Evolutionary conservation across 2,888 invertebrate genomes (phyloP), one percentile per base, ranked within the genome.

Genomic region (Nebria salina): DNA sequence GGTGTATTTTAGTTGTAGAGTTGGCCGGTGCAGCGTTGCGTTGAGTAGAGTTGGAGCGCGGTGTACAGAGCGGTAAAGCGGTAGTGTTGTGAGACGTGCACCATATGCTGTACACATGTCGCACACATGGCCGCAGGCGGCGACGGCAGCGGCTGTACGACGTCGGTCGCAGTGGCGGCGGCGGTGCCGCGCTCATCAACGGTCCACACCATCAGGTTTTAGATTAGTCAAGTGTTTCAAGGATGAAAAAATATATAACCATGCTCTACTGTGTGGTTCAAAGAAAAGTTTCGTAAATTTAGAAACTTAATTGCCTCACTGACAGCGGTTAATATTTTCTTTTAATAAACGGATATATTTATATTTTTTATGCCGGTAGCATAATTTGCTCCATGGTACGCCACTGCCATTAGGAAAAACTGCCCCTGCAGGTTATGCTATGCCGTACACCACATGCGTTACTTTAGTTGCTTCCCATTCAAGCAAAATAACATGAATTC

Each of bases 91-190:
- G 79, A 79, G 79, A 79, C 79, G 75, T 73, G 74, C 79, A 83
- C 85, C 85, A 85, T 85, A 85, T 85, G 85, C 83, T 83, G 81
- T 82, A 82, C 84, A 83, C 83, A 82, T 83, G 83, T 83, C 82
- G 79, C 82, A 83, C 85, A 85, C 84, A 84, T 85, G 84, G 84
- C 83, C 82, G 25, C 81, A 82, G 83, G 82, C 77, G 81, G 82
- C 83, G 82, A 54, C 54, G 54, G 54, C 54, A 13, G 13, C 54
- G 54, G 13, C 54, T 2, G 54, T 54, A 54, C 11, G 54, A 54
- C 54, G 54, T 54, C 54, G 54, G 54, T 54, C 7, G 11, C 11
- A 54, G 54, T 54, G 54, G 54, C 54, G 13, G 54, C 54, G 54
- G 54, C 26, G 34, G 72, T 72, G 26, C n/a, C 72, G 34, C 72